Percentiles rank a stretch among this genome's conserved stretches.
These are phyloP conservation scores for Coremacera marginata DNA, from an alignment of 2,888 invertebrate genomes.

Conservation along the genomic window DNA sequence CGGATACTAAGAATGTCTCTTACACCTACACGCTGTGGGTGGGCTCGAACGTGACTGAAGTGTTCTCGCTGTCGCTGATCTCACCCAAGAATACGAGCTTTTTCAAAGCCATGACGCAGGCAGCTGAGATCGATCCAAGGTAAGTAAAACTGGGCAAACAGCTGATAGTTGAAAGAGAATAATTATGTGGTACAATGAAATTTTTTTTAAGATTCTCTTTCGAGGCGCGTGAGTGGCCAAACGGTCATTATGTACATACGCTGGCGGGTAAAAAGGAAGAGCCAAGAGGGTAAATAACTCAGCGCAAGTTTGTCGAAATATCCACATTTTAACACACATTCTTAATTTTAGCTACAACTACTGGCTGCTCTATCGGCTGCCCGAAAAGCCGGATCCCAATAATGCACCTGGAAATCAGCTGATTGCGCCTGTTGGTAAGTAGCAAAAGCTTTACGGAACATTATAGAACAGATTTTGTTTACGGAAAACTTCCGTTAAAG, in stretches of 20 bases:
- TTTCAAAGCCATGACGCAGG: slow-evolving; percentile 84
- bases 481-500: too few relatives aligned
- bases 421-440: slow-evolving; percentile 87
- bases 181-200: too few relatives aligned
- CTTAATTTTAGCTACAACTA: slow-evolving; percentile 79
- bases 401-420: slow-evolving; percentile 88
- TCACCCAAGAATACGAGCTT: slow-evolving; percentile 80
- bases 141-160: slow-evolving; percentile 43
- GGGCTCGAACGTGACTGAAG: slow-evolving; percentile 86
- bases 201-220: slow-evolving; percentile 74
- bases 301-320: neutral
- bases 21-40: slow-evolving; percentile 91
- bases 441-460: neutral
- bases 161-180: too few relatives aligned
- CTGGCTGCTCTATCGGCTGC: slow-evolving; percentile 88
- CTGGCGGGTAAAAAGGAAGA: slow-evolving; percentile 72
- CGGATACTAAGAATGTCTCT: slow-evolving; percentile 75
- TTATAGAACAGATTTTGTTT: too few relatives aligned
- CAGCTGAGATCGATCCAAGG: slow-evolving; percentile 81
- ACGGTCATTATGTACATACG: slow-evolving; percentile 92
- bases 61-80: slow-evolving; percentile 80
- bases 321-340: neutral
- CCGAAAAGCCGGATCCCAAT: slow-evolving; percentile 82
- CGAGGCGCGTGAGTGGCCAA: slow-evolving; percentile 90
- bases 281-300: slow-evolving; percentile 64